Percentiles rank a stretch among this genome's conserved stretches.
These are phyloP conservation scores for Halictus rubicundus DNA, from an alignment of 1,140 invertebrate species.

Conservation along the genomic window DNA sequence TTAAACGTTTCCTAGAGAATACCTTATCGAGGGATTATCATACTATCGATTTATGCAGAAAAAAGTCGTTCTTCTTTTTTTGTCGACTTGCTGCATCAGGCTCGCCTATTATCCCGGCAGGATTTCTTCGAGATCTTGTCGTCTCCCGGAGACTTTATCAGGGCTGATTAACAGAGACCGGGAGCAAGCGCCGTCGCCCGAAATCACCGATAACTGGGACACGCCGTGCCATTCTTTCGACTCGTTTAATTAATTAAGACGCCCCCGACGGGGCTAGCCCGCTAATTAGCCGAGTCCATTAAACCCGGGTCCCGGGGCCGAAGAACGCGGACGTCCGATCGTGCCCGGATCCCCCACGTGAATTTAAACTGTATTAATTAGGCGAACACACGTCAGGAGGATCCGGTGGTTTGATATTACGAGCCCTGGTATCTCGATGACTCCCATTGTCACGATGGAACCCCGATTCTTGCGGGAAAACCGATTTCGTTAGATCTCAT, in stretches of 20 bases:
- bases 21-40: neutral
- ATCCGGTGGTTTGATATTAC: neutral
- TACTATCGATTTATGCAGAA: neutral
- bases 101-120: too few relatives aligned
- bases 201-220: constrained; percentile 15
- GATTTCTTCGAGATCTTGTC: neutral
- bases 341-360: neutral
- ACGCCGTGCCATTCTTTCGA: neutral
- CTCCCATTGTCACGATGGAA: too few relatives aligned
- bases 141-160: neutral
- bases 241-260: constrained; percentile 27
- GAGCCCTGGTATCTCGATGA: neutral
- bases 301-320: neutral
- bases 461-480: too few relatives aligned
- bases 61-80: too few relatives aligned
- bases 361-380: constrained; percentile 7
- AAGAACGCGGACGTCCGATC: neutral
- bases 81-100: too few relatives aligned
- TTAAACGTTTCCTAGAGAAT: too few relatives aligned
- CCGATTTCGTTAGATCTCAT: too few relatives aligned
- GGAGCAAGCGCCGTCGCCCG: constrained; percentile 1
- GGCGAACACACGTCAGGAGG: neutral
- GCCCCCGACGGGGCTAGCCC: neutral
- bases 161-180: neutral
- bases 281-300: constrained; percentile 19